Evolutionary conservation across 2,797 vertebrate genomes (phyloP).

Genomic region (Babyrousa celebensis): DNA sequence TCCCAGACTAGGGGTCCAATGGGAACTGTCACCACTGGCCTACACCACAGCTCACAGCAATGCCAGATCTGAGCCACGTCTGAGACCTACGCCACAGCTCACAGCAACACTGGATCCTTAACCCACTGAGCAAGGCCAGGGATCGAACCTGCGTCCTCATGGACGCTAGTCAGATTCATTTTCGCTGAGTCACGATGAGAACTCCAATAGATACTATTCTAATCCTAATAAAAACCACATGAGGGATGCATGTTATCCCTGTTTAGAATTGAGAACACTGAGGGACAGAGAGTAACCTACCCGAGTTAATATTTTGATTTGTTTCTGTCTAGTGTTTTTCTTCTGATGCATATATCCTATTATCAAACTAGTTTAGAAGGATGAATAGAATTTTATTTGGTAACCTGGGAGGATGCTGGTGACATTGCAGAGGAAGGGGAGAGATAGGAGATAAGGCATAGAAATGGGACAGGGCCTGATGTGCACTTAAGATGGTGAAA

Average conservation of each 20-base stretch:
- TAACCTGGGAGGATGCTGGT: neutral
- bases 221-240: conserved; percentile 17
- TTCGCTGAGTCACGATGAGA: no score
- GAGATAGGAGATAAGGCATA: neutral
- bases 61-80: no score
- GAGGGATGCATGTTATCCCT: neutral
- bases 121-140: no score
- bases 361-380: conserved; percentile 46
- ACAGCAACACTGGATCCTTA: no score
- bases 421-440: conserved; percentile 4
- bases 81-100: no score
- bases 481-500: neutral
- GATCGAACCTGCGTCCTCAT: no score
- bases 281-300: neutral
- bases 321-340: conserved; percentile 16
- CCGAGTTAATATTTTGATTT: conserved; percentile 33
- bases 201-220: neutral
- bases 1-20: no score
- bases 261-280: conserved; percentile 52
- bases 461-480: neutral
- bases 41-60: no score
- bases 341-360: neutral
- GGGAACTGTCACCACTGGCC: no score
- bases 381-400: conserved; percentile 29
- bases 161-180: no score